Evolutionary conservation across 2,113 vertebrate species (phyloP).

Genomic region (Corvus hawaiiensis): DNA sequence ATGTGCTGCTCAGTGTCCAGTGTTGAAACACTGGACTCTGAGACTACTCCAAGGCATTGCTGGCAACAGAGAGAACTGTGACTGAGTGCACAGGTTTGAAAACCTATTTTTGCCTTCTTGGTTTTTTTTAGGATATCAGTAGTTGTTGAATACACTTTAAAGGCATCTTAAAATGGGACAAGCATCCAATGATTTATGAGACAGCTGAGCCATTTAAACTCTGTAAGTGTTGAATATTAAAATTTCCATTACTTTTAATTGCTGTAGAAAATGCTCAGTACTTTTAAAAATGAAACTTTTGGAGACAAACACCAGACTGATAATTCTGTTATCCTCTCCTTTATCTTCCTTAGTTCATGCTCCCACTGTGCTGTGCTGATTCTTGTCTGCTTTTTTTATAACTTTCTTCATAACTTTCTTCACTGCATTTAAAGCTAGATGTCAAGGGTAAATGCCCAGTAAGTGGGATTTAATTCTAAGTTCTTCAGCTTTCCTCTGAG

Average conservation of each 20-base stretch:
- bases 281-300: background rate
- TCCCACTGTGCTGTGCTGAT: background rate
- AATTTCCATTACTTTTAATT: background rate
- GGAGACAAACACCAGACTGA: background rate
- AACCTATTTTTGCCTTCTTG: background rate
- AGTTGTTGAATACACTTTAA: background rate
- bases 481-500: background rate
- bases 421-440: background rate
- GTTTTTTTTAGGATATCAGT: background rate
- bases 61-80: background rate
- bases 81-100: background rate
- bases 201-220: background rate
- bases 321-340: background rate
- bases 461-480: background rate
- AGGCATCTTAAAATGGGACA: background rate
- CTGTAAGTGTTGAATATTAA: background rate
- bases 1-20: background rate
- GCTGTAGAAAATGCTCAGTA: background rate
- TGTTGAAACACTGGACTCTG: background rate
- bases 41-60: fast-evolving
- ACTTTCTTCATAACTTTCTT: background rate
- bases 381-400: background rate
- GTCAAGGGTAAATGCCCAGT: background rate
- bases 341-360: background rate
- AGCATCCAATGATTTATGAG: background rate